Evolutionary conservation across 2,888 invertebrate species (phyloP).

Genomic region (Choristoneura rosaceana): DNA sequence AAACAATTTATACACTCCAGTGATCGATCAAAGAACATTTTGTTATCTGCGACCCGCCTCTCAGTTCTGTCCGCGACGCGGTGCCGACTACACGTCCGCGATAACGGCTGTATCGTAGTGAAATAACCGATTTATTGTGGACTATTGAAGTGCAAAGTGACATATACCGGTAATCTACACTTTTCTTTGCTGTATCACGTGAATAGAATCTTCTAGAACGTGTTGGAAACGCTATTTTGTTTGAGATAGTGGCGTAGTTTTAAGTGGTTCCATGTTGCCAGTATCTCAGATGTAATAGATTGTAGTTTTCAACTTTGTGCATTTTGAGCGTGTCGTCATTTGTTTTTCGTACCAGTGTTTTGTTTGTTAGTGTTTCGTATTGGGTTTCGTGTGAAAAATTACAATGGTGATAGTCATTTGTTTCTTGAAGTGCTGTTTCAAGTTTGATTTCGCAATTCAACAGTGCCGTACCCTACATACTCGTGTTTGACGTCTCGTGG

Average conservation of each 20-base stretch:
- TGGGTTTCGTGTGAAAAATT: neutral
- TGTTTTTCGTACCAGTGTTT: neutral
- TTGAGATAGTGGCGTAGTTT: too few species aligned
- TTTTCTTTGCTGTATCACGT: slow-evolving; percentile 21
- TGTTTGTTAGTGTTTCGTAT: neutral
- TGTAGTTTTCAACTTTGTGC: neutral
- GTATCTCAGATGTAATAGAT: neutral
- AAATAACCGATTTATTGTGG: slow-evolving; percentile 40
- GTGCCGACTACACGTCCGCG: slow-evolving; percentile 48
- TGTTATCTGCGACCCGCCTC: slow-evolving; percentile 48
- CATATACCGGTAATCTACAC: slow-evolving; percentile 61
- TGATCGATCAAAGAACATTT: slow-evolving; percentile 69
- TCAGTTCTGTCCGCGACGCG: slow-evolving; percentile 59
- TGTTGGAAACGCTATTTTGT: neutral
- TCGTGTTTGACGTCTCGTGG: neutral
- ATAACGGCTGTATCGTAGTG: slow-evolving; percentile 39
- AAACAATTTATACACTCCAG: slow-evolving; percentile 43
- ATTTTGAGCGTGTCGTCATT: neutral
- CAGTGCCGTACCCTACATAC: too few species aligned
- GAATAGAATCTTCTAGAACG: neutral
- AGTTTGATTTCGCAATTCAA: neutral
- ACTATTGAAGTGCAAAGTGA: slow-evolving; percentile 38
- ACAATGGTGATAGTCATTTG: neutral
- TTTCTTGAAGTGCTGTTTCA: neutral
- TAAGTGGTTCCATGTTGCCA: slow-evolving; percentile 7